Percentiles rank a stretch among this genome's conserved stretches.
These are phyloP conservation scores for Lagodon rhomboides DNA, from an alignment of 2,797 vertebrate genomes.

Conservation along the genomic window DNA sequence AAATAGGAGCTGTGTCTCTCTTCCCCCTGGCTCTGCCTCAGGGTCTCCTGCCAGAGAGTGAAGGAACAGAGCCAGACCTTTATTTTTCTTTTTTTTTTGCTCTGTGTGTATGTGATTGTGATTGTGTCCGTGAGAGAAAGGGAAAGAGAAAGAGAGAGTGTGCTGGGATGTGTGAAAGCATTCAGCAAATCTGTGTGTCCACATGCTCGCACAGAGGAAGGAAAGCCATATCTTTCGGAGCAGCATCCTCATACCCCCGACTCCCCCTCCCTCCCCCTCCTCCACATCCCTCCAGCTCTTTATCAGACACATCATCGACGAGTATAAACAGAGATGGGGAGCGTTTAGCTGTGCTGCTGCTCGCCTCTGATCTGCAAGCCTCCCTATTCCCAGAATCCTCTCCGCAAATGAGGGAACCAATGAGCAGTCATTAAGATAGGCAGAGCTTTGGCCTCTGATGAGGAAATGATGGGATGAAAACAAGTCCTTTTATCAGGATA, in stretches of 20 bases:
- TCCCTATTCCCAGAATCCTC: conserved; percentile 75
- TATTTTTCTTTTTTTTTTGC: conserved; percentile 16
- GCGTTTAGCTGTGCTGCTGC: conserved; percentile 73
- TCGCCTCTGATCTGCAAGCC: conserved; percentile 77
- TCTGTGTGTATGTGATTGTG: conserved; percentile 44
- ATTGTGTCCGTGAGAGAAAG: conserved; percentile 59
- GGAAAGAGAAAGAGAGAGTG: conserved; percentile 35
- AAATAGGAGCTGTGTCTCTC: conserved; percentile 75
- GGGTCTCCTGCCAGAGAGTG: conserved; percentile 70
- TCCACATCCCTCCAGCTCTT: conserved; percentile 59
- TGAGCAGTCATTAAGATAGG: conserved; percentile 80
- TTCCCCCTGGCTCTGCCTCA: conserved; percentile 68
- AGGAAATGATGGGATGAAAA: conserved; percentile 74
- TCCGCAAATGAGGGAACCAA: conserved; percentile 68
- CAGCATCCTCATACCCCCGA: conserved; percentile 58
- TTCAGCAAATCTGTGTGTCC: conserved; percentile 50
- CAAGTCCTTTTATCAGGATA: conserved; percentile 75
- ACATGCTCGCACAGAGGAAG: conserved; percentile 78
- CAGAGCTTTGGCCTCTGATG: conserved; percentile 75
- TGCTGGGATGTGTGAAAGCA: conserved; percentile 48
- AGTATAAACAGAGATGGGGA: conserved; percentile 80
- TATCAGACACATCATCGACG: conserved; percentile 77
- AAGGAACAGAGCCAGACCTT: conserved; percentile 68
- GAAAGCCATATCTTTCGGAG: conserved; percentile 80
- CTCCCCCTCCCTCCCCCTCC: not conserved